Percentiles rank a stretch among this genome's conserved stretches.
Conservation (phyloP, 2,797 vertebrate genomes). For the Hydrophis major region DNA sequence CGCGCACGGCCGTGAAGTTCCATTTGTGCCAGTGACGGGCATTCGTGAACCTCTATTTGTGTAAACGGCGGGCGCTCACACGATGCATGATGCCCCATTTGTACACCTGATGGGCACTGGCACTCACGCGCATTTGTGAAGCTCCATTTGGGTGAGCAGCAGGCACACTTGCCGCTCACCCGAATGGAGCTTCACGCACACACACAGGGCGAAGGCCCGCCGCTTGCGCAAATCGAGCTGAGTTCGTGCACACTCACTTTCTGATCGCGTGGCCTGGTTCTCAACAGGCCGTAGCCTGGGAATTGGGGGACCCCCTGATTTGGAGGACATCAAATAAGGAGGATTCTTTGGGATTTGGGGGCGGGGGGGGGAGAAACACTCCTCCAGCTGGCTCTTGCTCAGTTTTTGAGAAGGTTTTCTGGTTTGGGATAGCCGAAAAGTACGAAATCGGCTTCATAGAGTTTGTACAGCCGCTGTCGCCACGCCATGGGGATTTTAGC, state of each 20-base stretch:
- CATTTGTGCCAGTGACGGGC: fast-evolving
- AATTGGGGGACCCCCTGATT: too few relatives aligned
- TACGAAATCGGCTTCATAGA: slow-evolving; percentile 89
- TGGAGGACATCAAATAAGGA: slow-evolving; percentile 20
- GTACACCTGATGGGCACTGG: background rate
- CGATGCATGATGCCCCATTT: too few relatives aligned
- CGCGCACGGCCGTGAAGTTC: fast-evolving
- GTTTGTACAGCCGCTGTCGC: slow-evolving; percentile 83
- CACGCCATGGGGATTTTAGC: slow-evolving; percentile 80
- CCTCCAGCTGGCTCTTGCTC: background rate
- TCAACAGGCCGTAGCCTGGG: background rate
- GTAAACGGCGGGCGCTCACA: fast-evolving
- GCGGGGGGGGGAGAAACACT: slow-evolving; percentile 9
- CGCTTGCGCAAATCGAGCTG: background rate
- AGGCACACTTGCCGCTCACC: background rate
- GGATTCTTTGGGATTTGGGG: slow-evolving; percentile 50
- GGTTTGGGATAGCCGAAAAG: slow-evolving; percentile 91
- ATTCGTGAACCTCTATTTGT: background rate
- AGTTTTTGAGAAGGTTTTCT: slow-evolving; percentile 72
- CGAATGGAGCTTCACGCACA: background rate
- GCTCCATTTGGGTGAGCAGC: background rate
- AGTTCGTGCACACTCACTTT: background rate
- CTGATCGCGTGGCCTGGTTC: background rate
- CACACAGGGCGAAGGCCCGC: background rate
- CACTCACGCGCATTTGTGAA: too few relatives aligned